Evolutionary conservation across 2,113 vertebrate genomes (phyloP).

Genomic region (Campylomormyrus numenius): DNA sequence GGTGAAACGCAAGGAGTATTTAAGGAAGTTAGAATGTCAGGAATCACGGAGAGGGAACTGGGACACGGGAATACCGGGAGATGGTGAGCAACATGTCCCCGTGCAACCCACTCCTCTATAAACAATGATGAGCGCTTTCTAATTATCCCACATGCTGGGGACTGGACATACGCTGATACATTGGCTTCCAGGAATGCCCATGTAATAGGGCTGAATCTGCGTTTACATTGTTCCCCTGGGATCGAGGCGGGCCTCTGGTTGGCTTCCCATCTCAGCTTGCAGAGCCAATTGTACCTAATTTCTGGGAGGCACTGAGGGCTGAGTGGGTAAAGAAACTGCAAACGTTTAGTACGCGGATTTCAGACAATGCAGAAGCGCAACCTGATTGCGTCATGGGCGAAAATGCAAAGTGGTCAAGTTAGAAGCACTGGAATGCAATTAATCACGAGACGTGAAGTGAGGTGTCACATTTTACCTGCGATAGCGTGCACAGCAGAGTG

Average conservation of each 20-base stretch:
- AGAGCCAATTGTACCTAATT: neutral
- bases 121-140: slow-evolving; percentile 2
- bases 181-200: neutral
- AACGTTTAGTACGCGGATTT: neutral
- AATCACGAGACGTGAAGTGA: neutral
- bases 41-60: slow-evolving; percentile 38
- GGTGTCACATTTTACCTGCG: neutral
- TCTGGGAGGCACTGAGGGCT: neutral
- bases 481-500: neutral
- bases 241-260: neutral
- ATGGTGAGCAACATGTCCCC: slow-evolving; percentile 6
- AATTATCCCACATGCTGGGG: slow-evolving; percentile 15
- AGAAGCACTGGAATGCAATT: neutral
- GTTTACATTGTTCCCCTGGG: neutral
- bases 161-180: neutral
- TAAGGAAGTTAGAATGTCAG: slow-evolving; percentile 40
- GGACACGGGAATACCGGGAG: slow-evolving; percentile 21
- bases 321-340: neutral
- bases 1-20: slow-evolving; percentile 43
- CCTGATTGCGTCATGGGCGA: neutral
- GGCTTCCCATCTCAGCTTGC: neutral
- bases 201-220: neutral
- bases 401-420: neutral
- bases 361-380: neutral
- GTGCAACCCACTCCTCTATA: neutral